Percentiles rank a stretch among this genome's conserved stretches.
Conservation (phyloP, 2,113 vertebrate genomes). For the Motacilla alba region DNA sequence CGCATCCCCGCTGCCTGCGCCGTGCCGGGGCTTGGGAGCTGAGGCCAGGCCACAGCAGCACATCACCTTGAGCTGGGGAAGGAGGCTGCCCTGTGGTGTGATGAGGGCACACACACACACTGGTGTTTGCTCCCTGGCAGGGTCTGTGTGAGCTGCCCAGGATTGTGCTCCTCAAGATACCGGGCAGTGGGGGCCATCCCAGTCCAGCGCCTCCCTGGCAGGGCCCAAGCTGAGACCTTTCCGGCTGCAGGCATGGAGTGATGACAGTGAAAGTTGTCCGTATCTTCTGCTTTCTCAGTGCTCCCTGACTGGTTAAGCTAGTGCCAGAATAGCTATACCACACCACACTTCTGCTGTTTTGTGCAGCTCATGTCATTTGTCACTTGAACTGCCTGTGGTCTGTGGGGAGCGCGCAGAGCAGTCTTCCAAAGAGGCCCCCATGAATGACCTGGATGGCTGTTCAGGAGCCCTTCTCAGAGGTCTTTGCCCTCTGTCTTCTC, state of each 20-base stretch:
- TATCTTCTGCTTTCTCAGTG: neutral
- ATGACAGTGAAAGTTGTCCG: neutral
- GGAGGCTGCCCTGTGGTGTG: neutral
- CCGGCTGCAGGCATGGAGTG: neutral
- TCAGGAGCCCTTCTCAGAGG: neutral
- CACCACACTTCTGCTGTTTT: neutral
- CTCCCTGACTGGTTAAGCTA: accelerated
- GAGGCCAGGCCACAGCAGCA: neutral
- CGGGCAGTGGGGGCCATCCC: accelerated
- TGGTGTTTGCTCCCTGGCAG: neutral
- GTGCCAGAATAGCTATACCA: too few species aligned
- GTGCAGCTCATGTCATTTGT: neutral
- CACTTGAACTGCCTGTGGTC: neutral
- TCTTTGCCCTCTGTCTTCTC: neutral
- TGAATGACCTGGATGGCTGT: neutral
- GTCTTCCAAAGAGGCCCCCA: neutral
- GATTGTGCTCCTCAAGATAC: accelerated
- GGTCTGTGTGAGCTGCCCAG: neutral
- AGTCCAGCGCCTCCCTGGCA: neutral
- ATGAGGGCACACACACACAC: accelerated
- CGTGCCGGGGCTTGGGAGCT: accelerated
- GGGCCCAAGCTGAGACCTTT: neutral
- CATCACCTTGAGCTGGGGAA: accelerated
- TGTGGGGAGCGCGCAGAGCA: neutral
- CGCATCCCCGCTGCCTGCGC: neutral